Evolutionary conservation across 1,140 invertebrate genomes (phyloP), one percentile per base, ranked within the genome.

Genomic region (Fopius arisanus): DNA sequence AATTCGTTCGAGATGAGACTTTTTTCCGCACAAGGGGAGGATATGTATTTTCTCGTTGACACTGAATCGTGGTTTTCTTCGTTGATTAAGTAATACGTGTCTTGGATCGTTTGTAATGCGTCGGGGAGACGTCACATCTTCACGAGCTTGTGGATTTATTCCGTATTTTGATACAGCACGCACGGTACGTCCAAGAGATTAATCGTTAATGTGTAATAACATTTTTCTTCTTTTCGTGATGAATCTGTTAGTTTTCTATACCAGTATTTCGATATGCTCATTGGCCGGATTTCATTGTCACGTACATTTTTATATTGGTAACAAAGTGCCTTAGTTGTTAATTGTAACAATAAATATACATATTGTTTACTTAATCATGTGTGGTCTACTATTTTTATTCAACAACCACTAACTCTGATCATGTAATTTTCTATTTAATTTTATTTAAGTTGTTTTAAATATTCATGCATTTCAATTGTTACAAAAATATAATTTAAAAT

Each of bases 201-300:
- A 79, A 80, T 70, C 81, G 78, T 82, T 81, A 85, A 84, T 84
- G 81, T 82, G 83, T 68, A 70, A 73, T 73, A 77, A 81, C 71
- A 74, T 31, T 68, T 28, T 43, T 68, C 26, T 69, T 63, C 59
- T 40, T 63, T 37, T 59, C 43, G 48, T 21, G 63, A 70, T 79
- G 80, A 79, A 81, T 77, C 78, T 82, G 83, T 84, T 86, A 83
- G 80, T 80, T 84, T 83, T 81, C 82, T 83, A 83, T 86, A 83
- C 85, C 86, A 87, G 85, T 86, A 86, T 87, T 87, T 84, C 79
- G 85, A 81, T 84, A 84, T 84, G 83, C 83, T 86, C 86, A 87
- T 85, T 80, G 84, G 81, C 84, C 54, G 54, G 54, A 77, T 83
- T 82, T 75, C 82, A 84, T 84, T 86, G 77, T 84, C 80, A 83